phyloP scores from a whole-genome alignment of 2,888 invertebrate species.

The Euplagia quadripunctaria region DNA sequence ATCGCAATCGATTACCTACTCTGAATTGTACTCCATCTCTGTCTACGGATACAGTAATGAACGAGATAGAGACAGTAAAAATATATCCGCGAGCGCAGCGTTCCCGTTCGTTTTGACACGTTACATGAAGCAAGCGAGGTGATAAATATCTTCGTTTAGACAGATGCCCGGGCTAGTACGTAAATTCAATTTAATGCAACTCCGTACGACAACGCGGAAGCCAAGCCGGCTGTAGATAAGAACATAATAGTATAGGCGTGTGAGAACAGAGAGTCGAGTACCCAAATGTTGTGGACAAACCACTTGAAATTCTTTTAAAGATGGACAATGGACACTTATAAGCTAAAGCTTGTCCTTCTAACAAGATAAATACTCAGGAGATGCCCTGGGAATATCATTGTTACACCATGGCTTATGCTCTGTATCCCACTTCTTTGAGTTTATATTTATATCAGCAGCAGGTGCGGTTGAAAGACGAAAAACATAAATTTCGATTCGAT shows the following conservation, averaged over 20 bases:
- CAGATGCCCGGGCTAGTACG: conserved; percentile 66
- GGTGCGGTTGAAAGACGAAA: conserved; percentile 82
- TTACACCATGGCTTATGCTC: conserved; percentile 52
- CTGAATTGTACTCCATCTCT: conserved; percentile 62
- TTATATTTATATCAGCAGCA: conserved; percentile 76
- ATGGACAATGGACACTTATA: conserved; percentile 69
- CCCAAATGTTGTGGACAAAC: conserved; percentile 75
- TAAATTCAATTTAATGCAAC: conserved; percentile 67
- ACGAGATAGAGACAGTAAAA: conserved; percentile 67
- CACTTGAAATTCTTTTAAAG: conserved; percentile 65
- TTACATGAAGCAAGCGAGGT: conserved; percentile 73
- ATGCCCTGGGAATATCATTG: conserved; percentile 60
- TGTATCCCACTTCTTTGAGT: conserved; percentile 51
- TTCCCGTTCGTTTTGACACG: conserved; percentile 81
- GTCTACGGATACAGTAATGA: conserved; percentile 62
- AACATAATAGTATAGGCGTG: conserved; percentile 63
- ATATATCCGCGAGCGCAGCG: conserved; percentile 75
- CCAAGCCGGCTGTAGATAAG: conserved; percentile 49
- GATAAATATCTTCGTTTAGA: conserved; percentile 80
- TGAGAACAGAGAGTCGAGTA: conserved; percentile 71
- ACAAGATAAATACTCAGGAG: conserved; percentile 69
- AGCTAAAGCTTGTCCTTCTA: conserved; percentile 61
- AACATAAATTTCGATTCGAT: conserved; percentile 82
- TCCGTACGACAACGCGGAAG: conserved; percentile 71
- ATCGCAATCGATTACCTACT: conserved; percentile 58